Conservation (phyloP, 2,888 invertebrate genomes). For the Tenthredo mesomela region DNA sequence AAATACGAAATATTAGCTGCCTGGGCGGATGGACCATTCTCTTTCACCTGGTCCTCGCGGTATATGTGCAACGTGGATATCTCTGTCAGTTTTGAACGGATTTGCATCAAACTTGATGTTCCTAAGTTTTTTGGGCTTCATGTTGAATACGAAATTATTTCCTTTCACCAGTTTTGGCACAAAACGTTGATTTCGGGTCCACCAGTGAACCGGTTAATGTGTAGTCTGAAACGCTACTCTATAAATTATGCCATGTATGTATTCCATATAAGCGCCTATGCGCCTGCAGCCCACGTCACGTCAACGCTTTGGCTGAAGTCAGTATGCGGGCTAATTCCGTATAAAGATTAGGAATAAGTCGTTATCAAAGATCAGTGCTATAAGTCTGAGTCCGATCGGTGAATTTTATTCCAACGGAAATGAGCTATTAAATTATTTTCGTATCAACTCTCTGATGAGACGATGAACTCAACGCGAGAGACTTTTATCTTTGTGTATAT, state of each 20-base stretch:
- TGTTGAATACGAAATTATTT: too few relatives aligned
- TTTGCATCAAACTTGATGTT: too few relatives aligned
- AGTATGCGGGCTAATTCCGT: neutral
- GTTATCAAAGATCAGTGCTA: neutral
- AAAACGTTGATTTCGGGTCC: too few relatives aligned
- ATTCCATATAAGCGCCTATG: neutral
- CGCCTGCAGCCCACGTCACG: neutral
- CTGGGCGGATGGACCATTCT: too few relatives aligned
- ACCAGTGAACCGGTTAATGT: too few relatives aligned
- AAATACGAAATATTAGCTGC: too few relatives aligned
- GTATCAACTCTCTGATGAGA: neutral
- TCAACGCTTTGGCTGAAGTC: neutral
- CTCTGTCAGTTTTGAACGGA: too few relatives aligned
- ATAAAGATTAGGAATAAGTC: neutral
- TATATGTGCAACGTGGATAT: too few relatives aligned
- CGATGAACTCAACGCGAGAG: neutral
- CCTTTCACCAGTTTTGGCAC: too few relatives aligned
- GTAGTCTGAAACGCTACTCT: neutral
- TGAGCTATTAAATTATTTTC: neutral
- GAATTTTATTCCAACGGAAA: neutral
- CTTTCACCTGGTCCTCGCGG: too few relatives aligned
- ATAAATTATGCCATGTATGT: neutral
- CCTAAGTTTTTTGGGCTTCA: too few relatives aligned
- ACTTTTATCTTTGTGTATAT: neutral
- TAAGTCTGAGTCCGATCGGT: neutral